Conservation (phyloP, 2,113 vertebrate species). For the Phylloscopus whistleri region DNA sequence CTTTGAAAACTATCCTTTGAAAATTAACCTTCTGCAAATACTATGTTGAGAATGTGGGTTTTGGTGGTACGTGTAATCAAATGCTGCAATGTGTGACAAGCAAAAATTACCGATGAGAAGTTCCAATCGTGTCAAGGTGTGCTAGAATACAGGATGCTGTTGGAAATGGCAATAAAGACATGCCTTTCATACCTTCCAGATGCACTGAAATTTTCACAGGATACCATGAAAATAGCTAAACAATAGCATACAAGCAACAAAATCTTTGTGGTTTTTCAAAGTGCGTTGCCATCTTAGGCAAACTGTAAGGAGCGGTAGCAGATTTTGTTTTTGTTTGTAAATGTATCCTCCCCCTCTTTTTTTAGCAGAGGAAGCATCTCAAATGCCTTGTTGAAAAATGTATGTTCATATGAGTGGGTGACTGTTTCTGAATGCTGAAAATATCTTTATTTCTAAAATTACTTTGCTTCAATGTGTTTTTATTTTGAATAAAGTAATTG, state of each 20-base stretch:
- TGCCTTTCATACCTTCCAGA: background rate
- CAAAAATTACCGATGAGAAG: background rate
- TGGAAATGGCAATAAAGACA: background rate
- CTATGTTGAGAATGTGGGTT: background rate
- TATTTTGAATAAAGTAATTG: slow-evolving; percentile 59
- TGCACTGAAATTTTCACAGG: background rate
- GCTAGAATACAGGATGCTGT: background rate
- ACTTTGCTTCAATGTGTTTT: background rate
- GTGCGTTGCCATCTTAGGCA: background rate
- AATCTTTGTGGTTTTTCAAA: background rate
- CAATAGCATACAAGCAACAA: background rate
- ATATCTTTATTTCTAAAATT: slow-evolving; percentile 5
- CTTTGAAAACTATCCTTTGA: background rate
- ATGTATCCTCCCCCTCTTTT: background rate
- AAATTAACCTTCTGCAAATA: background rate
- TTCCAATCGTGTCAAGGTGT: background rate
- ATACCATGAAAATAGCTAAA: background rate
- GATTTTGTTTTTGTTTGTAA: background rate
- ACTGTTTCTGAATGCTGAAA: background rate
- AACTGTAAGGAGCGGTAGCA: background rate
- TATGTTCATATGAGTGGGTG: background rate
- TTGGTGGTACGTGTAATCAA: background rate
- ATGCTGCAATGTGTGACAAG: fast-evolving
- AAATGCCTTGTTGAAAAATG: slow-evolving; percentile 7
- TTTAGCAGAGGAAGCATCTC: background rate